phyloP scores from a whole-genome alignment of 2,888 invertebrate genomes.

The Lydus trimaculatus region DNA sequence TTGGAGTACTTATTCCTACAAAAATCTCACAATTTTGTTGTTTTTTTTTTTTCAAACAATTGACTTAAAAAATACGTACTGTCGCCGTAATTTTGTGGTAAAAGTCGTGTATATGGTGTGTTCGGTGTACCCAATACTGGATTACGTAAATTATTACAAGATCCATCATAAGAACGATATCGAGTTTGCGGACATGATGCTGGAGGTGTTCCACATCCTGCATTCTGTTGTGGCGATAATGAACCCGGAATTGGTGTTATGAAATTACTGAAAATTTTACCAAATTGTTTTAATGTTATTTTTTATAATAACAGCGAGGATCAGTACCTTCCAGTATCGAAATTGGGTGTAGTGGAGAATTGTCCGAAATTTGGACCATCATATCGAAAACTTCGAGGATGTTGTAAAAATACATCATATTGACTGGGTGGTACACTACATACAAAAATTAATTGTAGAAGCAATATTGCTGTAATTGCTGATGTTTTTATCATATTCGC shows the following conservation, averaged over 20 bases:
- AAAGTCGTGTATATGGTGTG: constrained; percentile 71
- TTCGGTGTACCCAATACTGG: constrained; percentile 84
- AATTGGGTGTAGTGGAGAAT: not conserved
- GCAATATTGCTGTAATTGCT: no score
- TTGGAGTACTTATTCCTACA: constrained; percentile 72
- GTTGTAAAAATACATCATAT: no score
- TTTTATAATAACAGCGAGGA: not conserved
- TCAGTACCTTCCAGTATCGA: not conserved
- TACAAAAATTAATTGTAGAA: no score
- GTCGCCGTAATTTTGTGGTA: constrained; percentile 72
- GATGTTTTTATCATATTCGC: no score
- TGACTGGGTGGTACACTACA: no score
- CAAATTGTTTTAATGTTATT: no score
- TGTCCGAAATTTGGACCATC: no score
- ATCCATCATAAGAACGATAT: constrained; percentile 87
- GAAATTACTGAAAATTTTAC: not conserved
- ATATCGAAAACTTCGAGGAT: no score
- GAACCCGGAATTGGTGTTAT: not conserved
- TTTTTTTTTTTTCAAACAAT: not conserved
- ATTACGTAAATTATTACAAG: constrained; percentile 89
- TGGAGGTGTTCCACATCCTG: constrained; percentile 63
- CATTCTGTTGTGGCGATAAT: constrained; percentile 42
- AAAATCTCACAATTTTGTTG: not conserved
- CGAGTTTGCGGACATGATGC: constrained; percentile 64
- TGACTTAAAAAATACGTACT: constrained; percentile 62